Evolutionary conservation across 2,888 invertebrate genomes (phyloP).

Genomic region (Drosophila colorata): DNA sequence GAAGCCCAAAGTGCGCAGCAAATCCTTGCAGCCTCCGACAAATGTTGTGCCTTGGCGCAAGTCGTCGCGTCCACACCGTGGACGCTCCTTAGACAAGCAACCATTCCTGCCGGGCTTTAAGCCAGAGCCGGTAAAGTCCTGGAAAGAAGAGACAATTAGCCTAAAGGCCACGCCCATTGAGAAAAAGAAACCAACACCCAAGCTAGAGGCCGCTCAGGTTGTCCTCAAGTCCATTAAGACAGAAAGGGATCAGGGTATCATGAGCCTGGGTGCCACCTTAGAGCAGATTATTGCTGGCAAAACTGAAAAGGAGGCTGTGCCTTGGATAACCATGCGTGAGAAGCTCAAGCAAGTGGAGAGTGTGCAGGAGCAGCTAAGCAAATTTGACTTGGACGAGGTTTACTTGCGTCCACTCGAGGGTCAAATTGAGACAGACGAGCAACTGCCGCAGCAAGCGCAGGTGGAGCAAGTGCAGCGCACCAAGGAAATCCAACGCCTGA

Average conservation of each 20-base stretch:
- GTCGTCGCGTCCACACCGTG: conserved; percentile 83
- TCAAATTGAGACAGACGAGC: conserved; percentile 68
- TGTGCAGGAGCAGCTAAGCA: conserved; percentile 84
- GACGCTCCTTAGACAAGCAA: conserved; percentile 86
- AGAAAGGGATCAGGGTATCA: conserved; percentile 84
- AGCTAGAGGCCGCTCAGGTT: conserved; percentile 86
- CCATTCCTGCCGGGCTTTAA: conserved; percentile 84
- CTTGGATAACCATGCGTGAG: conserved; percentile 84
- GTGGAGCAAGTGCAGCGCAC: conserved; percentile 85
- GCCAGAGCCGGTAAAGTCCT: conserved; percentile 86
- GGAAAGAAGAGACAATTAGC: conserved; percentile 89
- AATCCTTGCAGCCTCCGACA: conserved; percentile 84
- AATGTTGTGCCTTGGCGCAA: conserved; percentile 84
- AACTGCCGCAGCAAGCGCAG: conserved; percentile 70
- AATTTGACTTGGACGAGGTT: conserved; percentile 85
- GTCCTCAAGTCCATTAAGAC: conserved; percentile 86
- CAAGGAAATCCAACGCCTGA: conserved; percentile 83
- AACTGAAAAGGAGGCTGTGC: conserved; percentile 83
- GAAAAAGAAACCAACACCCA: conserved; percentile 86
- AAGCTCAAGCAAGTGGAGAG: conserved; percentile 84
- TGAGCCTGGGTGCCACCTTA: conserved; percentile 83
- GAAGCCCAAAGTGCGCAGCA: conserved; percentile 82
- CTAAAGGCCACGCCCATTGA: conserved; percentile 88
- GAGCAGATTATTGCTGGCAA: conserved; percentile 84
- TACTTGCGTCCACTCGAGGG: conserved; percentile 84